These are phyloP conservation scores for Sebastes aleutianus DNA, from an alignment of 2,797 vertebrate genomes.

Conservation along the genomic window DNA sequence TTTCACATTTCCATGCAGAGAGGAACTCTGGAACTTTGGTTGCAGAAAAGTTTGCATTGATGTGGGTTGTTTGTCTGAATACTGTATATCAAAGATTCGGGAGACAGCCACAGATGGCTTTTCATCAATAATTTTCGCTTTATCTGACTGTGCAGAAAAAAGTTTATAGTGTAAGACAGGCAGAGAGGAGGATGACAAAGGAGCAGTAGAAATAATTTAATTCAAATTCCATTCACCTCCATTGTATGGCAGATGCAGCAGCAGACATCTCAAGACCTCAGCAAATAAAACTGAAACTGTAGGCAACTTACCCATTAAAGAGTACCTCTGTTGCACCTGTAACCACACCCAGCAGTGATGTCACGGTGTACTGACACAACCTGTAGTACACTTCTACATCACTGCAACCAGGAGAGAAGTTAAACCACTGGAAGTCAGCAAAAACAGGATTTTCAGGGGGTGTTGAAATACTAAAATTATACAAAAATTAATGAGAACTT, in stretches of 20 bases:
- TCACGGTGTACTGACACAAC: no score
- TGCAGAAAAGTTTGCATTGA: constrained; percentile 24
- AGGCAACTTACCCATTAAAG: neutral
- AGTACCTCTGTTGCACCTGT: no score
- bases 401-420: no score
- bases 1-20: neutral
- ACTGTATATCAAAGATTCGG: constrained; percentile 10
- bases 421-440: neutral
- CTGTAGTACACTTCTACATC: no score
- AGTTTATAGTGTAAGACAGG: constrained; percentile 23
- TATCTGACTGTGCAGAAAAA: constrained; percentile 50
- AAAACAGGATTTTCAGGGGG: neutral
- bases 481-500: neutral
- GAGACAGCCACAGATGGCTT: constrained; percentile 35
- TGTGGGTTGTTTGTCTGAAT: constrained; percentile 17
- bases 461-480: neutral
- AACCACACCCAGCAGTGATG: no score
- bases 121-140: constrained; percentile 55
- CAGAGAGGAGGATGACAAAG: constrained; percentile 41
- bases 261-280: constrained; percentile 2
- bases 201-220: constrained; percentile 37
- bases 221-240: constrained; percentile 32
- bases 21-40: neutral
- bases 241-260: neutral
- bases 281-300: neutral